A percentile compares a stretch with the other conserved stretches of the same genome.
Conservation (phyloP, 2,113 vertebrate genomes). For the Neolamprologus variostigma region DNA sequence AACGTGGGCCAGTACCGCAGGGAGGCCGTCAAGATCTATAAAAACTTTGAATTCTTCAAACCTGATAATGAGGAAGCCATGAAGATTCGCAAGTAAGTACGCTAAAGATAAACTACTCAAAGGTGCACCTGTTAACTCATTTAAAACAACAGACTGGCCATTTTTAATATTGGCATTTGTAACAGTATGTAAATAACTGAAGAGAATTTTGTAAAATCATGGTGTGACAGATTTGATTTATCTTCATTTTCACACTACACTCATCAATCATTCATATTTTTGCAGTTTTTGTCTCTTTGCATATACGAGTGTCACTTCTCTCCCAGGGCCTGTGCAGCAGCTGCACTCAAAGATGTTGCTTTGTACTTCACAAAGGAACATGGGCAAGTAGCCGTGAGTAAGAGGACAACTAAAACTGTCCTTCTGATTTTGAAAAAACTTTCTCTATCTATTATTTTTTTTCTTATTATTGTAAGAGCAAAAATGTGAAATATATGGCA, state of each 20-base stretch:
- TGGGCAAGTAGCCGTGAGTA: constrained; percentile 85
- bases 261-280: not conserved
- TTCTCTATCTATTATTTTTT: not conserved
- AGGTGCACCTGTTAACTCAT: not conserved
- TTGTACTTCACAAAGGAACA: constrained; percentile 75
- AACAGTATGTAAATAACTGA: not conserved
- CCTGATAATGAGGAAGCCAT: constrained; percentile 84
- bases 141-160: not conserved
- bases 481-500: no score
- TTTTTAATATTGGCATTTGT: not conserved
- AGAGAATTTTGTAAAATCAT: not conserved
- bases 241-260: not conserved
- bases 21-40: constrained; percentile 81
- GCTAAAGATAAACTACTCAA: not conserved
- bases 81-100: constrained; percentile 78
- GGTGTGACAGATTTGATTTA: not conserved
- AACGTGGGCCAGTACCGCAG: constrained; percentile 88
- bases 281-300: not conserved
- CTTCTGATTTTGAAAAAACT: not conserved
- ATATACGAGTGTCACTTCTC: not conserved
- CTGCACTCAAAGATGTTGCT: constrained; percentile 79
- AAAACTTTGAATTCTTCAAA: constrained; percentile 86
- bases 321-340: constrained; percentile 79
- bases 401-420: constrained; percentile 10
- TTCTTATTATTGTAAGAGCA: no score